Evolutionary conservation across 1,140 invertebrate genomes (phyloP), one percentile per base, ranked within the genome.

Genomic region (Penaeus chinensis): DNA sequence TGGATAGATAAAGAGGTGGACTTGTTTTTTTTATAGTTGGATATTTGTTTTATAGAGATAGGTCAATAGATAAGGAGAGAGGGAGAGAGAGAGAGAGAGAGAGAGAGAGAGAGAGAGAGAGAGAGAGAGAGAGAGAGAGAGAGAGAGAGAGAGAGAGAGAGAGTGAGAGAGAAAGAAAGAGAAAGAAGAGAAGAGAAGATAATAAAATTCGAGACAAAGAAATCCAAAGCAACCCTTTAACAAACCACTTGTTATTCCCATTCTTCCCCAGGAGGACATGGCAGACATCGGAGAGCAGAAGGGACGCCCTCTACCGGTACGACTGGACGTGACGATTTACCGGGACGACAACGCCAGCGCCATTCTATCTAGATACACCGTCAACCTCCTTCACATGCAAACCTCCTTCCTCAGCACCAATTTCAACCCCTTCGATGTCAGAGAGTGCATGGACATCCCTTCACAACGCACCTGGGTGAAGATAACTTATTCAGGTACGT

Each of bases 401-500:
- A 82, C 79, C 18, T 76, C 66, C 32, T 87, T 87, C 61, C 65
- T 82, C 24, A 37, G 42, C 3, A 82, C 47, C 79, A 60, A 77
- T 8, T 37, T 87, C 60, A 87, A 87, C 60, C 85, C 85, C 47
- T 87, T 87, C 80, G 65, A 87, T 19, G 85, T 87, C 20, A 27
- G 85, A 10, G 85, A 87, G 54, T 87, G 85, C 61, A 76, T 87
- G 79, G 80, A 82, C n/a, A 76, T n/a, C 3, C 79, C 79, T 10
- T 20, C 79, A 3, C 79, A 82, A 42, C 61, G 80, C 32, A 82
- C 85, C 24, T 87, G 85, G 85, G 18, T 87, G 24, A 87, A 87
- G 47, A 60, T 87, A 37, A 81, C 85, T 42, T 87, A 81, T 80
- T 1, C 20, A 4, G 85, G 85, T 82, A 37, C 10, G 85, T 69